These are phyloP conservation scores for Calameuta pallipes DNA, from an alignment of 2,888 invertebrate genomes.

Conservation along the genomic window DNA sequence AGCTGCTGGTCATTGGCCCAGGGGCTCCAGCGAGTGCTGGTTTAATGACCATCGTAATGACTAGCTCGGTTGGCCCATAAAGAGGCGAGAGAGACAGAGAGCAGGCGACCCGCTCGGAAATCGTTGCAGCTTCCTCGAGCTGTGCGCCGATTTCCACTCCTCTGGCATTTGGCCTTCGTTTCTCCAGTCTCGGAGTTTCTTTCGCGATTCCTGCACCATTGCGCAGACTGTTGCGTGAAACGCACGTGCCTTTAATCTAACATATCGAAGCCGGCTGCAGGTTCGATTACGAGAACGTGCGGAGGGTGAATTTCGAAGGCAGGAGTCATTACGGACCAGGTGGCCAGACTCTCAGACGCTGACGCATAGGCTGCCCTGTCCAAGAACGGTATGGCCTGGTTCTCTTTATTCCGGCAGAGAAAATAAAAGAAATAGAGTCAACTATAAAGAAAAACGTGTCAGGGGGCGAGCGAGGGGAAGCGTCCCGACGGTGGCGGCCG, in stretches of 20 bases:
- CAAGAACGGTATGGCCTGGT: background rate
- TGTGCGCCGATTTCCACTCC: too few relatives aligned
- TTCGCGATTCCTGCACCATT: too few relatives aligned
- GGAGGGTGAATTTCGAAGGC: background rate
- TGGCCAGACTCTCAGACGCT: conserved; percentile 4
- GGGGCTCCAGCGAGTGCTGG: conserved; percentile 19
- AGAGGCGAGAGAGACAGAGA: too few relatives aligned
- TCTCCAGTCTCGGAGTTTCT: too few relatives aligned
- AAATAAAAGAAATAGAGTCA: background rate
- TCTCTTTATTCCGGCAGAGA: background rate
- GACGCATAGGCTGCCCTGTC: background rate
- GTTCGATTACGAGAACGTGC: too few relatives aligned
- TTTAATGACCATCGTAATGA: conserved; percentile 27
- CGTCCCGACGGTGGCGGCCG: background rate
- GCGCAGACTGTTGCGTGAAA: too few relatives aligned
- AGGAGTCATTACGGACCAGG: background rate
- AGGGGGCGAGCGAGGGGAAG: conserved; percentile 2
- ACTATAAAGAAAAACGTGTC: background rate
- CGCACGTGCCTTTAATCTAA: too few relatives aligned
- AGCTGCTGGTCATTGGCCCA: conserved; percentile 57
- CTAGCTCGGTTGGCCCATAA: background rate
- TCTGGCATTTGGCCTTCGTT: too few relatives aligned
- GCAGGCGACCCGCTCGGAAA: too few relatives aligned
- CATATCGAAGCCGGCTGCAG: too few relatives aligned
- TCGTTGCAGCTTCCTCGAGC: too few relatives aligned